phyloP scores from a whole-genome alignment of 2,797 vertebrate species.

The Clarias platycephalus region DNA sequence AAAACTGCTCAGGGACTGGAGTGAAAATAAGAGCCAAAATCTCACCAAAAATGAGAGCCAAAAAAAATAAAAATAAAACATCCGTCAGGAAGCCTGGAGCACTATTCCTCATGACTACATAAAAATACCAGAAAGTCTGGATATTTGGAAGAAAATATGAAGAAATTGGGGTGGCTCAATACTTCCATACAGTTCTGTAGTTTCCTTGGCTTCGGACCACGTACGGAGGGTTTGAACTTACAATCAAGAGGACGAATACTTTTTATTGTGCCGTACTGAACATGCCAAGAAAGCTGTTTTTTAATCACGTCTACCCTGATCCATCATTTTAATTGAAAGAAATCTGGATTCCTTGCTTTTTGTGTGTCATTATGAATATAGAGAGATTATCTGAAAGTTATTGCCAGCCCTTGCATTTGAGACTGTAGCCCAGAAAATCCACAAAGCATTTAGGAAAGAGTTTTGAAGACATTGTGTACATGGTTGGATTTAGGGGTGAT shows the following conservation, averaged over 20 bases:
- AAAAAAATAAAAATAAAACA: no score
- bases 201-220: neutral
- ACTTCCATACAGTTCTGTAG: neutral
- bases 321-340: no score
- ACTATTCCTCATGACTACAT: no score
- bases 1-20: no score
- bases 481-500: neutral
- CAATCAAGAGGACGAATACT: neutral
- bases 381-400: neutral
- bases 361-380: neutral
- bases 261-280: neutral
- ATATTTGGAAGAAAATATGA: no score
- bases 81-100: no score
- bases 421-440: neutral
- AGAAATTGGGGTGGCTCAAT: no score
- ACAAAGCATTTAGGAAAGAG: neutral
- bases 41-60: no score
- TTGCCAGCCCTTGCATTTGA: neutral
- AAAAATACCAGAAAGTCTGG: no score
- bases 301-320: neutral
- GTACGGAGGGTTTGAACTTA: neutral
- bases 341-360: neutral
- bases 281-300: neutral
- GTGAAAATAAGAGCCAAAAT: no score
- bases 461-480: no score